A percentile compares a stretch with the other conserved stretches of the same genome.
Conservation (phyloP, 2,888 invertebrate genomes). For the Hydropsyche betteni region DNA sequence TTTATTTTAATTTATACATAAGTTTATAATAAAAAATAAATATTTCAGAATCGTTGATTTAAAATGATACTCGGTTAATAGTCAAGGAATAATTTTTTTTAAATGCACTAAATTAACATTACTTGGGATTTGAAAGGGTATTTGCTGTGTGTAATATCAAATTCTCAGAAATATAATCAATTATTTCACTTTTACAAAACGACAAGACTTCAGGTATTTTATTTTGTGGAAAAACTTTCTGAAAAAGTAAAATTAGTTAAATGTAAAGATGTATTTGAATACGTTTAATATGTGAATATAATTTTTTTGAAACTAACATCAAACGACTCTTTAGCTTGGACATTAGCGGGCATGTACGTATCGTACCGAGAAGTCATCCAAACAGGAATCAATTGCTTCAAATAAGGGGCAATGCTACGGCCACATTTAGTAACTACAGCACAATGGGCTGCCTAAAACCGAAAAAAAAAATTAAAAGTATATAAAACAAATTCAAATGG, state of each 20-base stretch:
- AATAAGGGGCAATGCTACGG: conserved; percentile 79
- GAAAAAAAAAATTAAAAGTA: background rate
- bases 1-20: too few species aligned
- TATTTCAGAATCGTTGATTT: background rate
- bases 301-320: conserved; percentile 56
- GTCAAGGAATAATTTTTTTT: too few species aligned
- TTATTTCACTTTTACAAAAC: conserved; percentile 84
- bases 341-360: conserved; percentile 84
- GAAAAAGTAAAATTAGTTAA: conserved; percentile 53
- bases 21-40: background rate
- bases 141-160: conserved; percentile 69
- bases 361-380: conserved; percentile 91
- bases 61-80: background rate
- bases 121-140: conserved; percentile 65
- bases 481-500: too few species aligned
- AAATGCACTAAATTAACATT: conserved; percentile 48
- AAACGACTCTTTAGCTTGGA: conserved; percentile 75
- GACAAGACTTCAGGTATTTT: conserved; percentile 82
- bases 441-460: conserved; percentile 72
- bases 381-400: conserved; percentile 80
- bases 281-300: background rate
- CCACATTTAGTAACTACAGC: conserved; percentile 74
- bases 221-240: conserved; percentile 80
- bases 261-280: background rate
- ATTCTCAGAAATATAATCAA: conserved; percentile 77